Conservation (phyloP, 2,888 invertebrate genomes). For the Oligia latruncula region DNA sequence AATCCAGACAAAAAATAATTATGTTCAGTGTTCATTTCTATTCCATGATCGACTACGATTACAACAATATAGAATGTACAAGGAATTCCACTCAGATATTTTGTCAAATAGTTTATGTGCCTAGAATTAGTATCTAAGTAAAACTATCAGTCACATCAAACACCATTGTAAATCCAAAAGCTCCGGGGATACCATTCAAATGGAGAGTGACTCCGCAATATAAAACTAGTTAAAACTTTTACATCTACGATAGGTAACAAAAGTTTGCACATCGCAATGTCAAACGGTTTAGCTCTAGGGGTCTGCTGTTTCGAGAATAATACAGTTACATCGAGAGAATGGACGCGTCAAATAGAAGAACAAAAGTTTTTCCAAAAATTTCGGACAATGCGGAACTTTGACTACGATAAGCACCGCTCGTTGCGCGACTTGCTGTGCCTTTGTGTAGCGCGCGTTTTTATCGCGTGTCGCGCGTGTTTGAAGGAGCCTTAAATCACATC, state of each 20-base stretch:
- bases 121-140: not conserved
- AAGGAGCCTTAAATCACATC: too few relatives aligned
- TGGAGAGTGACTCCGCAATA: not conserved
- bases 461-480: too few relatives aligned
- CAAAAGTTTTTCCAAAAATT: not conserved
- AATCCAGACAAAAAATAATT: not conserved
- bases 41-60: not conserved
- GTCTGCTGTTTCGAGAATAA: conserved; percentile 31
- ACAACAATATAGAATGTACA: not conserved
- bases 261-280: conserved; percentile 36
- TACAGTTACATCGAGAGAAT: conserved; percentile 27
- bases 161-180: not conserved
- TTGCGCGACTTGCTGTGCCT: too few relatives aligned
- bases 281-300: conserved; percentile 19
- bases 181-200: conserved; percentile 6
- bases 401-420: not conserved
- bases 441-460: too few relatives aligned
- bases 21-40: not conserved
- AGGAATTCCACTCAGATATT: not conserved
- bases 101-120: not conserved
- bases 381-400: not conserved
- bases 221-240: conserved; percentile 49
- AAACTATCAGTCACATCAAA: not conserved
- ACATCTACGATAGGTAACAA: conserved; percentile 16
- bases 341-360: conserved; percentile 1